These are phyloP conservation scores for Periophthalmus magnuspinnatus DNA, from an alignment of 2,797 vertebrate species.

Conservation along the genomic window DNA sequence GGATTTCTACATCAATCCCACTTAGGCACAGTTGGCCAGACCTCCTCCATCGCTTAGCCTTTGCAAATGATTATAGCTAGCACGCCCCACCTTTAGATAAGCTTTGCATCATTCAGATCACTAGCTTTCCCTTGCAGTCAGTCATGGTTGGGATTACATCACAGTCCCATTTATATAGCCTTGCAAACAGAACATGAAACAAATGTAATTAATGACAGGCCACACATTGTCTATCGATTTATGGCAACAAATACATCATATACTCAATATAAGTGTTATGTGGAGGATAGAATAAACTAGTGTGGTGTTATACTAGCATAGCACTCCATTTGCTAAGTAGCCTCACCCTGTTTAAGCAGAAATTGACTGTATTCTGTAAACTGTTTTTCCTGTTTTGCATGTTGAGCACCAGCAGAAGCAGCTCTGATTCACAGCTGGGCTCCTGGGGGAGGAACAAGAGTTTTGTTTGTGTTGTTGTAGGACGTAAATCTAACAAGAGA, in stretches of 20 bases:
- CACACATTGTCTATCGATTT: neutral
- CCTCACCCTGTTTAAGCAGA: constrained; percentile 33
- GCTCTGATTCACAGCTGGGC: constrained; percentile 68
- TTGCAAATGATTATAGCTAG: constrained; percentile 56
- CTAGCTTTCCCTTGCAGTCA: constrained; percentile 18
- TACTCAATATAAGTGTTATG: neutral
- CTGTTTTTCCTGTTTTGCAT: constrained; percentile 45
- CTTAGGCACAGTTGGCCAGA: constrained; percentile 58
- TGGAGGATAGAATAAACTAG: neutral
- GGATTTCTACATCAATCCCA: constrained; percentile 65
- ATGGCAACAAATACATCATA: neutral
- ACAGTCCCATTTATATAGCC: neutral
- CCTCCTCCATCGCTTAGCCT: constrained; percentile 51
- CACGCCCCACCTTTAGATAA: constrained; percentile 43
- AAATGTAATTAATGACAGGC: neutral
- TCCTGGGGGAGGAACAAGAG: constrained; percentile 67
- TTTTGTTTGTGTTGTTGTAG: constrained; percentile 78
- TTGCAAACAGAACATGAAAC: neutral
- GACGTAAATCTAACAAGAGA: constrained; percentile 76
- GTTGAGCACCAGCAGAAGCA: constrained; percentile 52
- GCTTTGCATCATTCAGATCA: constrained; percentile 34
- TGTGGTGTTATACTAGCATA: neutral
- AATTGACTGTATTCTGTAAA: constrained; percentile 31
- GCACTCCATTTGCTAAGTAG: neutral
- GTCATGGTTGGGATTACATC: neutral